Base-by-base conservation (phyloP, 2,797 vertebrate genomes). In the Ciconia nigra region DNA sequence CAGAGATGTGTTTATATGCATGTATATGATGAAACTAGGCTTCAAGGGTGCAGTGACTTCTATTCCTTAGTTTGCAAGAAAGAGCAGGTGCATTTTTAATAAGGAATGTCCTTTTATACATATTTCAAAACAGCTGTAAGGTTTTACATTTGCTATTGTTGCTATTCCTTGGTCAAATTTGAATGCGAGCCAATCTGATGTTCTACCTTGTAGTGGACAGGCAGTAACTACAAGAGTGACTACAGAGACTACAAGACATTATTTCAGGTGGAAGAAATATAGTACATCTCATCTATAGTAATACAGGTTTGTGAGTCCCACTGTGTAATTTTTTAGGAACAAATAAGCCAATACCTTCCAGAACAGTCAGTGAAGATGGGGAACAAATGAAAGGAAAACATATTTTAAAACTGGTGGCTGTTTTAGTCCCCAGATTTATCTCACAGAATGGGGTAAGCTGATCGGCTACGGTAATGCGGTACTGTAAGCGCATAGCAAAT, bases 331-430 rank as follows among this genome's bases (percentile, higher is more conserved):
- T 83, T 79, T 57, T 44, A 42, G 24, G 78, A 85, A 31, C 15
- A 85, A 88, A 78, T 79, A 89, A 39, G 18, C 62, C 84, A 94
- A 49, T n/a, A 86, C 47, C 29, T 96, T 96, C 97, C 90, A 88
- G 63, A 92, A 63, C 65, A 89, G 76, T 65, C 51, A 90, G 37
- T 81, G 65, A 71, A 94, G 55, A 76, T 1, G 47, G 72, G 20
- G n/a, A 49, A 74, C 28, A 74, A 26, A 72, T 28, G 11, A 49
- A 61, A 46, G 22, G 16, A 74, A 71, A 81, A 65, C 16, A 5
- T n/a, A 16, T 18, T 61, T 69, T 61, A 46, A 71, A 74, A 65
- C 33, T 26, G 16, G 2, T 70, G 42, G 7, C 35, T 78, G 3
- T 67, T 57, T 59, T 54, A 33, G 24, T 86, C 15, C 35, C 37